Evolutionary conservation across 2,797 vertebrate genomes (phyloP).

Genomic region (Hydrocynus forskahlii): DNA sequence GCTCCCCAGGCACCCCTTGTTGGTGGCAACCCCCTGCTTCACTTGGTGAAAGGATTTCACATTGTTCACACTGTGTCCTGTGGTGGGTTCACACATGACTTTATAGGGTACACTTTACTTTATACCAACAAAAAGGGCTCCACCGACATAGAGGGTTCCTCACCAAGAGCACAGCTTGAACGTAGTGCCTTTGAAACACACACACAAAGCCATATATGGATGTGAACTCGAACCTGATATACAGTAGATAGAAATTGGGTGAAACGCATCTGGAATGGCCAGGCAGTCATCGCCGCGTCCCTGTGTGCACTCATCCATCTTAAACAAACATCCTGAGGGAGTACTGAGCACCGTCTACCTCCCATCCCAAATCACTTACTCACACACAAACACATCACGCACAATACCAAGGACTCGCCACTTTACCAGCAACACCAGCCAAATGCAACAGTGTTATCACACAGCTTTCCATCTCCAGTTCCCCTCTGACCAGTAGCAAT

Average conservation of each 20-base stretch:
- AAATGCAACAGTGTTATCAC: conserved; percentile 6
- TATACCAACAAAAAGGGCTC: no score
- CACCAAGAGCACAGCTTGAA: neutral
- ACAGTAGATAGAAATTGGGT: neutral
- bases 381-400: neutral
- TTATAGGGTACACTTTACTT: no score
- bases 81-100: no score
- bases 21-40: no score
- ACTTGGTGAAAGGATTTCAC: no score
- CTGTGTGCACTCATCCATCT: conserved; percentile 44
- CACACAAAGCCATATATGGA: conserved; percentile 21
- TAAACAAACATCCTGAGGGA: conserved; percentile 58
- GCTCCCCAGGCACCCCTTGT: no score
- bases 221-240: neutral
- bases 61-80: no score
- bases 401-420: neutral
- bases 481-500: neutral
- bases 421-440: neutral
- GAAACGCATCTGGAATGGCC: conserved; percentile 6
- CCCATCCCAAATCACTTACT: conserved; percentile 17
- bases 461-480: conserved; percentile 6
- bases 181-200: neutral
- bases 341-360: neutral
- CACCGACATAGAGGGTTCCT: neutral
- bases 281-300: conserved; percentile 4